These are phyloP conservation scores for Hylyphantes graminicola DNA, from an alignment of 1,140 invertebrate species.

Conservation along the genomic window DNA sequence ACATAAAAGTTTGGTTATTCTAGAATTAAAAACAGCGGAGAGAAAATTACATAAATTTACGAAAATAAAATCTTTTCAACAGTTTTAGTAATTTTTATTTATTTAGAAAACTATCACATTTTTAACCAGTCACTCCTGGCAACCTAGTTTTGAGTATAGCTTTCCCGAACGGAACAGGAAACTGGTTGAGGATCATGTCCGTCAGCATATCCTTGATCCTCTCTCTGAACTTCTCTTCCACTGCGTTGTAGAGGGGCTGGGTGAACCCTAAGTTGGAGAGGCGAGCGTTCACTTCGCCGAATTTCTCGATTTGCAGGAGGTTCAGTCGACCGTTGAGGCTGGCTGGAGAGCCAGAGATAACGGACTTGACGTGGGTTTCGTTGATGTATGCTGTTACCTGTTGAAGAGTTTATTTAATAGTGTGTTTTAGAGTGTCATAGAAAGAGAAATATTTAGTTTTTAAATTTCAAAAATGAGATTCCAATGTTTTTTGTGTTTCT, in stretches of 20 bases:
- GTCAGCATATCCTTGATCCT: slow-evolving; percentile 1
- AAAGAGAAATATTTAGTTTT: no score
- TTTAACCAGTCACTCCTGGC: slow-evolving; percentile 5
- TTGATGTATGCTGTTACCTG: slow-evolving; percentile 41
- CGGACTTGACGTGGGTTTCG: slow-evolving; percentile 4
- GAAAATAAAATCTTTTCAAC: no score
- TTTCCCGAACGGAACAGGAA: slow-evolving; percentile 20
- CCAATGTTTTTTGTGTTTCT: no score
- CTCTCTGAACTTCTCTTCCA: slow-evolving; percentile 36
- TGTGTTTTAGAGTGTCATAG: no score
- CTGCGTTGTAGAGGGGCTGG: slow-evolving; percentile 26
- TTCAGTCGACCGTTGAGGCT: slow-evolving; percentile 32
- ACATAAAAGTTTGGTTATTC: no score
- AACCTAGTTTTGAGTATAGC: slow-evolving; percentile 13
- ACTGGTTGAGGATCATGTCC: slow-evolving; percentile 16
- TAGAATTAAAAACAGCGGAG: no score
- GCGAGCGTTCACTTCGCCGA: slow-evolving; percentile 32
- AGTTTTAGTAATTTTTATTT: no score
- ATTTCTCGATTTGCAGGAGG: slow-evolving; percentile 28
- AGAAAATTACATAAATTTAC: no score
- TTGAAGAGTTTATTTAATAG: not conserved
- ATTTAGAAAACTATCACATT: no score
- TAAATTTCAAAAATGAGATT: no score
- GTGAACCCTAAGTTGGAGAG: slow-evolving; percentile 32
- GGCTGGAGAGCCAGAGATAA: slow-evolving; percentile 22